Base-by-base conservation (phyloP, 2,113 vertebrate genomes). In the Vidua chalybeata region DNA sequence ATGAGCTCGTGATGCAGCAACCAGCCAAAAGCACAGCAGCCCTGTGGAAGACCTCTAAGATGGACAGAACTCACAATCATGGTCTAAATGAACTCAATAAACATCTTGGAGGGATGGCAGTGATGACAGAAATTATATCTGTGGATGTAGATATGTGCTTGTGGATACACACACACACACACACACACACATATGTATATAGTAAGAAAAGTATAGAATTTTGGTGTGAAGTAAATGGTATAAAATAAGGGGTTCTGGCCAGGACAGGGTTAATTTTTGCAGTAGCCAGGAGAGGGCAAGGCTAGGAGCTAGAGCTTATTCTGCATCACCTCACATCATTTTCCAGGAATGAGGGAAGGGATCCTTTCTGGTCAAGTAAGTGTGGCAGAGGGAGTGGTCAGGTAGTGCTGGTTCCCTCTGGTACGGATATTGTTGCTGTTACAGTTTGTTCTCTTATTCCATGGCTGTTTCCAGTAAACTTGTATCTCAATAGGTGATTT, bases 61-160 rank as follows among this genome's bases (percentile, higher is more conserved):
- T 49, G n/a, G 51, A 56, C 0, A 75, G 41, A 56, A n/a, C 13
- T 8, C 51, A 49, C n/a, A 66, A 12, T n/a, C 61, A n/a, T 8
- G 24, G n/a, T 24, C 49, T 56, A 39, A 39, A 56, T n/a, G 28
- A 84, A 39, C 49, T 84, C 51, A n/a, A 56, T 23, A 56, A 48
- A 56, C 28, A 48, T n/a, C n/a, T 15, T 64, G 51, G 30, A 75
- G 51, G 30, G 30, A 66, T 0, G 0, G 6, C 15, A 41, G 9
- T 39, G 41, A 66, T 30, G 20, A n/a, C 0, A n/a, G n/a, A 48
- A 64, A 64, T 7, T 0, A 10, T 37, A 64, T 18, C 28, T 55
- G 41, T 39, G 39, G 39, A 39, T 39, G 39, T 39, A 11, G 39
- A 39, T 39, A 39, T 39, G 39, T 64, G 49, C 18, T 63, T 74